A percentile compares a stretch with the other conserved stretches of the same genome.
Conservation (phyloP, 2,888 invertebrate genomes). For the Esperia sulphurella region DNA sequence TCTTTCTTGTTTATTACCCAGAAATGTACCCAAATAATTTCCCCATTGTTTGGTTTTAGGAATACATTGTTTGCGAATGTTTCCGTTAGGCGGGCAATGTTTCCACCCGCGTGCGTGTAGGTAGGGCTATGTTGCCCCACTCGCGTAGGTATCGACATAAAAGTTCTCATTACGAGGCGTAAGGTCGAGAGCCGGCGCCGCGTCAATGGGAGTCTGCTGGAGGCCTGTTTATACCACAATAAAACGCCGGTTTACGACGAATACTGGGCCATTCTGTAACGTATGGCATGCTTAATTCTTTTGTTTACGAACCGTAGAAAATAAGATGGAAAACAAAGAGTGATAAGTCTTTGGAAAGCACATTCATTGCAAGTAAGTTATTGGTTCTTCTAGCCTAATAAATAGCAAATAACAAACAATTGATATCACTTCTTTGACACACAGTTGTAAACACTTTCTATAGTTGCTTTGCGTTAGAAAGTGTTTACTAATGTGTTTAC, state of each 20-base stretch:
- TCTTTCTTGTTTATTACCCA: too few species aligned
- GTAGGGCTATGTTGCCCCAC: background rate
- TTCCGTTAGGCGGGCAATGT: background rate
- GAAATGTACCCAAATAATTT: too few species aligned
- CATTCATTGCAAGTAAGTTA: background rate
- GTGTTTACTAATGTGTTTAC: too few species aligned
- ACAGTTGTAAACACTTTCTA: too few species aligned
- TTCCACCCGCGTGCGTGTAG: background rate
- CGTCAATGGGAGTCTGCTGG: slow-evolving; percentile 48
- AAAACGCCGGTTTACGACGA: slow-evolving; percentile 51
- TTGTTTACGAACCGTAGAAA: slow-evolving; percentile 19
- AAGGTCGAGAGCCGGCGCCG: slow-evolving; percentile 28
- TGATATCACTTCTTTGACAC: too few species aligned
- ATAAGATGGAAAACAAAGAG: slow-evolving; percentile 9
- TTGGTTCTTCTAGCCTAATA: background rate
- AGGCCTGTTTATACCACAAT: slow-evolving; percentile 50
- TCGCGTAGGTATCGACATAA: slow-evolving; percentile 26
- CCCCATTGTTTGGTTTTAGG: background rate
- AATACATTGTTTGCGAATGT: background rate
- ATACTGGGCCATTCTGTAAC: slow-evolving; percentile 28
- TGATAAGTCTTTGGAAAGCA: background rate
- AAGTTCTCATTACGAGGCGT: slow-evolving; percentile 36
- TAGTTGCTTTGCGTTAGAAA: too few species aligned
- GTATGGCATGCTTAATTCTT: slow-evolving; percentile 22
- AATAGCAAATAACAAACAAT: too few species aligned